Conservation (phyloP, 2,113 vertebrate genomes). For the Monopterus albus region DNA sequence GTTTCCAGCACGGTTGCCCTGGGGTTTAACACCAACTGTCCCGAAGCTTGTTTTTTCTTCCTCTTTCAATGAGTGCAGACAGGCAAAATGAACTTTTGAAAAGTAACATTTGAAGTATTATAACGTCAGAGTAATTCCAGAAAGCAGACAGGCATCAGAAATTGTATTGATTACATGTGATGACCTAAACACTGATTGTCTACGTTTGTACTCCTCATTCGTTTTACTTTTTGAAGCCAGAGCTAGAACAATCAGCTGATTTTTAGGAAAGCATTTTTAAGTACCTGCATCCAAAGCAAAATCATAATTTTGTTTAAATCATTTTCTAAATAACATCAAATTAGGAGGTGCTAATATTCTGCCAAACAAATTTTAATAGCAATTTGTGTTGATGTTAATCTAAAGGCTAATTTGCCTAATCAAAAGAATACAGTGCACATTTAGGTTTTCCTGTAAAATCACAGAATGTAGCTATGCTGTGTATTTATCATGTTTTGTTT, state of each 20-base stretch:
- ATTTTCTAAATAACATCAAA: neutral
- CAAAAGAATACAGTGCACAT: neutral
- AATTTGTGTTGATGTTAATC: neutral
- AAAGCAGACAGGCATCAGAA: neutral
- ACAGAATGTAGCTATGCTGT: too few relatives aligned
- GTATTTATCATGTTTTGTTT: too few relatives aligned
- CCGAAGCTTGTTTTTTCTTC: neutral
- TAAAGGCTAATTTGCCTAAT: neutral
- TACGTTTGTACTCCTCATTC: too few relatives aligned
- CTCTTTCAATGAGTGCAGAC: constrained; percentile 2
- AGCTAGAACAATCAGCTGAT: too few relatives aligned
- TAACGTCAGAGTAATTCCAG: neutral
- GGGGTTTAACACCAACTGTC: neutral
- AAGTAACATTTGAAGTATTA: neutral
- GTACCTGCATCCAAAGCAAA: constrained; percentile 2
- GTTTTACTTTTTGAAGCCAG: too few relatives aligned
- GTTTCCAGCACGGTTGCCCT: neutral
- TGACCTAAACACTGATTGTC: neutral
- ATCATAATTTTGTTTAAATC: neutral
- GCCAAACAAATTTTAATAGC: neutral
- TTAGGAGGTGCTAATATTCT: neutral
- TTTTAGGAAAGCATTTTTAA: too few relatives aligned
- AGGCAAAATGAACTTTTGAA: neutral
- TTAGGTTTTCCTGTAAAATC: neutral
- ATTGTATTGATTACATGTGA: neutral